A percentile compares a stretch with the other conserved stretches of the same genome.
These are phyloP conservation scores for Cebidichthys violaceus DNA, from an alignment of 2,113 vertebrate genomes.

Conservation along the genomic window DNA sequence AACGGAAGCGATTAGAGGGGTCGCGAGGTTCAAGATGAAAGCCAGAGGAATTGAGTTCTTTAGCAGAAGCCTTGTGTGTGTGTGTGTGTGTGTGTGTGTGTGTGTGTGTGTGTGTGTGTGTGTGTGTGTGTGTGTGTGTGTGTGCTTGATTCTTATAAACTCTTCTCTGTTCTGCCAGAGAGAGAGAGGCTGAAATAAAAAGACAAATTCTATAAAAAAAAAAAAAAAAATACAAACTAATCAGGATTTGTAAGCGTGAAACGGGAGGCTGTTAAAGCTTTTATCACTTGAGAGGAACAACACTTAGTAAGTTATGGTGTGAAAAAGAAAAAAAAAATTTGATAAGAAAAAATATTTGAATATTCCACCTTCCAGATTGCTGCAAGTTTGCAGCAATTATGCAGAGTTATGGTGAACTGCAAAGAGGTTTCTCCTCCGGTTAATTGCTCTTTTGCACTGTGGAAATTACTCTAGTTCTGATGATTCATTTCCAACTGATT, in stretches of 20 bases:
- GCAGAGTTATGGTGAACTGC: conserved; percentile 14
- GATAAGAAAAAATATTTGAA: conserved; percentile 48
- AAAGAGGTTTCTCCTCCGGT: conserved; percentile 28
- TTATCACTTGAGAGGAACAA: conserved; percentile 65
- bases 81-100: conserved; percentile 1
- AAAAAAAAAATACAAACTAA: conserved; percentile 17
- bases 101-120: neutral
- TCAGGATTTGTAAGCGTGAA: conserved; percentile 57
- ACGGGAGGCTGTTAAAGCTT: conserved; percentile 55
- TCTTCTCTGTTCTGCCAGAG: neutral
- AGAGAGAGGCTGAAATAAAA: conserved; percentile 22
- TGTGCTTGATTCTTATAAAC: conserved; percentile 2
- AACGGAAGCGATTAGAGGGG: conserved; percentile 59
- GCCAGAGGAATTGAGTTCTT: conserved; percentile 42
- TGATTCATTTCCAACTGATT: conserved; percentile 4
- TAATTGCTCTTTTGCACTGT: conserved; percentile 35
- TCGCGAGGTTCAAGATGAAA: conserved; percentile 71
- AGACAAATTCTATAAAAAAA: neutral
- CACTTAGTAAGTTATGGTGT: conserved; percentile 62
- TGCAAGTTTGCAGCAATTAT: conserved; percentile 50
- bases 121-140: neutral
- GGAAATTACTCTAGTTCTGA: conserved; percentile 9
- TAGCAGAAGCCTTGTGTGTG: conserved; percentile 8
- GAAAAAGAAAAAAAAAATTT: conserved; percentile 53
- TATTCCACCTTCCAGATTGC: conserved; percentile 40